These are phyloP conservation scores for Isoperla grammatica DNA, from an alignment of 2,888 invertebrate genomes.

Conservation along the genomic window DNA sequence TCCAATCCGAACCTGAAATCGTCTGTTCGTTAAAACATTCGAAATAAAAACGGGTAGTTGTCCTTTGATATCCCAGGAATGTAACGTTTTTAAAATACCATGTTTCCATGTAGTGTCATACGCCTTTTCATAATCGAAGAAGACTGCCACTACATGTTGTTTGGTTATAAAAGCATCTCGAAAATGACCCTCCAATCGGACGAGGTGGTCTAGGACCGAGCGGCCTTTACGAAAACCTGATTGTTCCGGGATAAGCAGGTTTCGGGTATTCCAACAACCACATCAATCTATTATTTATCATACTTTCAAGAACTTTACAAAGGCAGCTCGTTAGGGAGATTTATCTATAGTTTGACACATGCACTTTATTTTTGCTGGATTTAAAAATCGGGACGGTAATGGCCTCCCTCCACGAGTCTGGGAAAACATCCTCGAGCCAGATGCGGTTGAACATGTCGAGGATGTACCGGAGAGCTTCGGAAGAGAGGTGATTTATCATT, in stretches of 20 bases:
- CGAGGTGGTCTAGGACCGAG: slow-evolving; percentile 12
- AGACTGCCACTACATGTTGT: slow-evolving; percentile 30
- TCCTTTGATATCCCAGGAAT: slow-evolving; percentile 26
- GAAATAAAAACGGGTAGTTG: slow-evolving; percentile 25
- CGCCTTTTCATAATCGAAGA: slow-evolving; percentile 28
- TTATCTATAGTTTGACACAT: slow-evolving; percentile 29
- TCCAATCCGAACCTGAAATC: slow-evolving; percentile 7
- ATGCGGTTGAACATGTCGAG: too few species aligned
- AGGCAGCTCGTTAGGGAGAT: slow-evolving; percentile 35
- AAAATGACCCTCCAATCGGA: slow-evolving; percentile 29
- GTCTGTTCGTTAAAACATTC: slow-evolving; percentile 12
- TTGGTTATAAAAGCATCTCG: slow-evolving; percentile 31
- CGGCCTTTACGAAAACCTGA: too few species aligned
- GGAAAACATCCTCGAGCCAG: too few species aligned
- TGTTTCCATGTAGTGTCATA: too few species aligned
- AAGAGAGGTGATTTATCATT: too few species aligned
- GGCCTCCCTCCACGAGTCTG: too few species aligned
- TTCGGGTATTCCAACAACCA: slow-evolving; percentile 33
- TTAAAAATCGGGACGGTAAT: too few species aligned
- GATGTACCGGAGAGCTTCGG: too few species aligned
- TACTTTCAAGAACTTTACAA: too few species aligned
- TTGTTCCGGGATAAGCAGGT: slow-evolving; percentile 29
- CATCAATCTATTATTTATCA: too few species aligned
- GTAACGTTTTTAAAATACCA: slow-evolving; percentile 24
- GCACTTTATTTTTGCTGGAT: not conserved